A percentile compares a stretch with the other conserved stretches of the same genome.
phyloP scores from a whole-genome alignment of 2,113 vertebrate species.

The Eupsittula cactorum region DNA sequence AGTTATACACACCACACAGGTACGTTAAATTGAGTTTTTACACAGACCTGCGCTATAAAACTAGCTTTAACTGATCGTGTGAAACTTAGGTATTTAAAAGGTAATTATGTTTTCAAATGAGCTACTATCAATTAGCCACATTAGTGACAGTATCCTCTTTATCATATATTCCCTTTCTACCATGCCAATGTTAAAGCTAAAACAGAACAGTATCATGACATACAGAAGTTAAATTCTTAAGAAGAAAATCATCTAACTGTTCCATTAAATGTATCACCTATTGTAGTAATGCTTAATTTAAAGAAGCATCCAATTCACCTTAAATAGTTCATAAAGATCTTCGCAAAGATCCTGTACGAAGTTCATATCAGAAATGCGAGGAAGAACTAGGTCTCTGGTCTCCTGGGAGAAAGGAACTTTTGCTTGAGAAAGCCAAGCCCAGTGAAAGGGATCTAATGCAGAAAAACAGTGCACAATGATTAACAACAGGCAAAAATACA shows the following conservation, averaged over 20 bases:
- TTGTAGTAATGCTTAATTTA: neutral
- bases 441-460: slow-evolving; percentile 91
- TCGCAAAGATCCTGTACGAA: slow-evolving; percentile 98
- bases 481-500: neutral
- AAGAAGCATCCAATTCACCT: slow-evolving; percentile 74
- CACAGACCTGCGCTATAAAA: neutral
- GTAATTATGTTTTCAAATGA: neutral
- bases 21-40: neutral
- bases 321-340: slow-evolving; percentile 96
- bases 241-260: neutral
- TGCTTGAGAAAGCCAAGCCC: slow-evolving; percentile 97
- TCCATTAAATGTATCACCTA: neutral
- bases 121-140: neutral
- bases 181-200: neutral
- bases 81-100: neutral
- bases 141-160: neutral
- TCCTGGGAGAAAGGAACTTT: slow-evolving; percentile 96
- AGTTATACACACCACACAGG: neutral
- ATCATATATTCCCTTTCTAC: neutral
- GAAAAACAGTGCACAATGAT: neutral
- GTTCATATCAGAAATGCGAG: slow-evolving; percentile 95
- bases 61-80: neutral
- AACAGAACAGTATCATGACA: neutral
- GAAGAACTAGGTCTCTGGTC: slow-evolving; percentile 88
- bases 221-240: neutral